These are phyloP conservation scores for Plagodis pulveraria DNA, from an alignment of 2,888 invertebrate genomes.

Conservation along the genomic window DNA sequence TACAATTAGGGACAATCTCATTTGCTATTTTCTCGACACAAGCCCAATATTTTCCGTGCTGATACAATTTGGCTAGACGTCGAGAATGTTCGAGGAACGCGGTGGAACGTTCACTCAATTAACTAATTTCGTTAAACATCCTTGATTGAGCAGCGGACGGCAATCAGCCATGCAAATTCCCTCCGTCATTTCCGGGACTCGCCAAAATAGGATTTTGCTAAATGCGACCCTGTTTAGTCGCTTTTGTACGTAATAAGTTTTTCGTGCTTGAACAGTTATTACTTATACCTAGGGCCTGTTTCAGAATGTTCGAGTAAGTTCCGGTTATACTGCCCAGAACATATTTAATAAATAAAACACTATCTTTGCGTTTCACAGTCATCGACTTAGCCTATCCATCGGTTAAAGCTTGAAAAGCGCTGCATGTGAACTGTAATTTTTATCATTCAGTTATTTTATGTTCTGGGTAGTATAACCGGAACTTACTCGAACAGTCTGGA, in stretches of 20 bases:
- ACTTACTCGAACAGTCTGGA: too few relatives aligned
- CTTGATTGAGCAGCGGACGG: conserved; percentile 83
- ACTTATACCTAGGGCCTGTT: too few relatives aligned
- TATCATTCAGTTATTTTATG: too few relatives aligned
- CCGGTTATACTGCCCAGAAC: too few relatives aligned
- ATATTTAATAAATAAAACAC: too few relatives aligned
- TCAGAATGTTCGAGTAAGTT: too few relatives aligned
- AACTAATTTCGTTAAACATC: conserved; percentile 84
- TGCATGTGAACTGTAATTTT: too few relatives aligned
- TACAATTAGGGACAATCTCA: conserved; percentile 56
- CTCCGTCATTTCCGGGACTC: conserved; percentile 63
- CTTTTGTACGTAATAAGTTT: conserved; percentile 45
- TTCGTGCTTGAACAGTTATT: conserved; percentile 39
- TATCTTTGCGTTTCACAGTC: too few relatives aligned
- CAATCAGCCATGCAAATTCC: conserved; percentile 84
- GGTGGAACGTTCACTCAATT: conserved; percentile 79
- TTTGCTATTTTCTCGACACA: conserved; percentile 43
- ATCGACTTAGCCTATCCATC: too few relatives aligned
- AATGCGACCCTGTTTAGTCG: conserved; percentile 54
- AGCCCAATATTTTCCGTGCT: conserved; percentile 31
- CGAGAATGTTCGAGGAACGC: conserved; percentile 48
- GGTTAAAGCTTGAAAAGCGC: too few relatives aligned
- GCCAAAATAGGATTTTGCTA: conserved; percentile 59
- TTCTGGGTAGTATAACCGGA: too few relatives aligned
- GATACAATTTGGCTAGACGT: conserved; percentile 49